Evolutionary conservation across 2,797 vertebrate genomes (phyloP).

Genomic region (Myripristis jacobus): DNA sequence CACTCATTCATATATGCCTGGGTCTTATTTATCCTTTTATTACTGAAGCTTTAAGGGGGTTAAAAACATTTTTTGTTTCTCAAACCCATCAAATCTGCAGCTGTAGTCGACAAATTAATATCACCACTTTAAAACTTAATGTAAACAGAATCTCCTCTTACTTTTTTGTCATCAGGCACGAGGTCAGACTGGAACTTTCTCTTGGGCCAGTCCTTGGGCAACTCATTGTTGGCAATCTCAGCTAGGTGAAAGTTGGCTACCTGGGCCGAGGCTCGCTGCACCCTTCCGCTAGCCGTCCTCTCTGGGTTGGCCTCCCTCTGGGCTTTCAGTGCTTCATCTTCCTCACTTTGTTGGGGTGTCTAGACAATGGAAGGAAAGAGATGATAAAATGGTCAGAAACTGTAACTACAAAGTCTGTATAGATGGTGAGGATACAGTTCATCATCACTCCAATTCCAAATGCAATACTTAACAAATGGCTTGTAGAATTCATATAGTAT

Average conservation of each 20-base stretch:
- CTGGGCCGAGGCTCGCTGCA: constrained; percentile 92
- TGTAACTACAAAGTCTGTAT: too few species aligned
- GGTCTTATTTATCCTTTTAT: neutral
- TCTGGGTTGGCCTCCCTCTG: constrained; percentile 77
- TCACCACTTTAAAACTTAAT: too few species aligned
- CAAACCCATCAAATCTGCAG: too few species aligned
- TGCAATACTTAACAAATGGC: too few species aligned
- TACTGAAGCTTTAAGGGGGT: too few species aligned
- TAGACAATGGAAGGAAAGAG: constrained; percentile 52
- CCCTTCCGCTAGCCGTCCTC: constrained; percentile 84
- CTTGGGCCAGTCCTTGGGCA: constrained; percentile 95
- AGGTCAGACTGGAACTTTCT: constrained; percentile 94
- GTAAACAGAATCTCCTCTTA: constrained; percentile 39
- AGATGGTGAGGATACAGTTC: too few species aligned
- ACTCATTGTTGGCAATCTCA: constrained; percentile 91
- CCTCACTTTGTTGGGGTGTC: constrained; percentile 72
- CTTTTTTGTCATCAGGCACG: constrained; percentile 95
- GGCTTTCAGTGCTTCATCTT: constrained; percentile 69
- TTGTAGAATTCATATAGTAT: too few species aligned
- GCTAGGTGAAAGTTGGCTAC: constrained; percentile 93
- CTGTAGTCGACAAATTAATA: too few species aligned
- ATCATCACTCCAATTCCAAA: too few species aligned
- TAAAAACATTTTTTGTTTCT: too few species aligned
- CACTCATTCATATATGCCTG: neutral
- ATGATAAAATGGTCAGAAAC: too few species aligned